Conservation (phyloP, 2,113 vertebrate genomes). For the Gopherus flavomarginatus region DNA sequence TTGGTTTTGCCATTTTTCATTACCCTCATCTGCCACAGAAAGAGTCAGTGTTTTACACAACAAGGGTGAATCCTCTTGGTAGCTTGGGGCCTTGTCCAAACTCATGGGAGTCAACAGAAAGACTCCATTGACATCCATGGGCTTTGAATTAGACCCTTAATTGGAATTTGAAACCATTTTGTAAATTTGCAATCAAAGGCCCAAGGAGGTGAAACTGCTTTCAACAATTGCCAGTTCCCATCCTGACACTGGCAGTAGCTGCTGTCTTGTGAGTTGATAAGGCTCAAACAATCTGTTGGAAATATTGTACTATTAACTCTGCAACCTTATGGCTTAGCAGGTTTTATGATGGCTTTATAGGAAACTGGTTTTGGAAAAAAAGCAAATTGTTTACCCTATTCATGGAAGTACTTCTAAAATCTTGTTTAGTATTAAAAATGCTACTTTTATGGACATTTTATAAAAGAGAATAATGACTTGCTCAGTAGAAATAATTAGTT, state of each 20-base stretch:
- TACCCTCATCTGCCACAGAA: background rate
- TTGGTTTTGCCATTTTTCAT: background rate
- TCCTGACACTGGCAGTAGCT: background rate
- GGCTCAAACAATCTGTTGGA: constrained; percentile 27
- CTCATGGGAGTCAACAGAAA: background rate
- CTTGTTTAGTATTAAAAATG: constrained; percentile 13
- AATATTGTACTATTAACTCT: constrained; percentile 29
- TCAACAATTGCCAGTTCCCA: background rate
- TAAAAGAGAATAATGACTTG: background rate
- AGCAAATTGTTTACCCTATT: background rate
- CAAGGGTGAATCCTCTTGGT: background rate
- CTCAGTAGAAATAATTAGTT: constrained; percentile 5
- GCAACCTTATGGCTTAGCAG: background rate
- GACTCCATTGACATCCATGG: background rate
- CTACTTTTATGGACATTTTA: background rate
- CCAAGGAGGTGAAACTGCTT: background rate
- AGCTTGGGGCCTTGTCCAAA: background rate
- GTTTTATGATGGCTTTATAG: constrained; percentile 36
- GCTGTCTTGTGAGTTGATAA: constrained; percentile 5
- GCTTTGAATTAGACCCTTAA: background rate
- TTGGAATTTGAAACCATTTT: background rate
- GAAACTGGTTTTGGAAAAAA: constrained; percentile 17
- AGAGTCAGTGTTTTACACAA: background rate
- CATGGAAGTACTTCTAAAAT: background rate
- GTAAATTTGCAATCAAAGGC: background rate